A percentile compares a stretch with the other conserved stretches of the same genome.
phyloP scores from a whole-genome alignment of 2,113 vertebrate genomes.

The Sardina pilchardus region DNA sequence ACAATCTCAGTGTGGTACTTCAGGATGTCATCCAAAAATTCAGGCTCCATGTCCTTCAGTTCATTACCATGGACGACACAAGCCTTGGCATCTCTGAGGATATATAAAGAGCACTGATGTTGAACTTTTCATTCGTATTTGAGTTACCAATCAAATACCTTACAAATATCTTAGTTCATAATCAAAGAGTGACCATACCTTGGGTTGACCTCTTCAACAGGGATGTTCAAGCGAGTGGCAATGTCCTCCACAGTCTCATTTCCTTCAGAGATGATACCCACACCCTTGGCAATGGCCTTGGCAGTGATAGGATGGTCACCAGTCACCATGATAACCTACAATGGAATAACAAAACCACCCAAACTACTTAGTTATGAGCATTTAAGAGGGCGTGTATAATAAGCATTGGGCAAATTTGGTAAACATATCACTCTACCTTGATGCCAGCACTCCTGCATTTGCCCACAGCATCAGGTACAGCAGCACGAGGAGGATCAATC shows the following conservation, averaged over 20 bases:
- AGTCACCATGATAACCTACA: conserved; percentile 93
- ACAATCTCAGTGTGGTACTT: conserved; percentile 88
- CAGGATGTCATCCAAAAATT: conserved; percentile 81
- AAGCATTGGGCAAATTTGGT: background rate
- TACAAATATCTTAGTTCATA: no score
- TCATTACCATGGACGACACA: conserved; percentile 88
- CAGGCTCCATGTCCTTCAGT: conserved; percentile 81
- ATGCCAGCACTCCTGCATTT: conserved; percentile 92
- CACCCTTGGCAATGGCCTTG: conserved; percentile 91
- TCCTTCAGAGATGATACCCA: conserved; percentile 94
- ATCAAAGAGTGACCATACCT: conserved; percentile 64
- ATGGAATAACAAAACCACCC: background rate
- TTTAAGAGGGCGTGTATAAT: background rate
- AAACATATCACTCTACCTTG: conserved; percentile 71
- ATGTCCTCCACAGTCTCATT: conserved; percentile 94
- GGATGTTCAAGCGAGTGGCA: conserved; percentile 85
- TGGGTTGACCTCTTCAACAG: conserved; percentile 86
- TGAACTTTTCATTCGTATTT: background rate
- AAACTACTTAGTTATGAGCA: background rate
- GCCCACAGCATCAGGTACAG: conserved; percentile 86
- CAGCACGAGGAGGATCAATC: conserved; percentile 87
- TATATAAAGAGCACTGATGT: background rate
- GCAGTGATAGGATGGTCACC: conserved; percentile 94
- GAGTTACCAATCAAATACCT: background rate
- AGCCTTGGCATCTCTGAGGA: conserved; percentile 85